A percentile compares a stretch with the other conserved stretches of the same genome.
Conservation (phyloP, 2,888 invertebrate genomes). For the Chrysina gloriosa region DNA sequence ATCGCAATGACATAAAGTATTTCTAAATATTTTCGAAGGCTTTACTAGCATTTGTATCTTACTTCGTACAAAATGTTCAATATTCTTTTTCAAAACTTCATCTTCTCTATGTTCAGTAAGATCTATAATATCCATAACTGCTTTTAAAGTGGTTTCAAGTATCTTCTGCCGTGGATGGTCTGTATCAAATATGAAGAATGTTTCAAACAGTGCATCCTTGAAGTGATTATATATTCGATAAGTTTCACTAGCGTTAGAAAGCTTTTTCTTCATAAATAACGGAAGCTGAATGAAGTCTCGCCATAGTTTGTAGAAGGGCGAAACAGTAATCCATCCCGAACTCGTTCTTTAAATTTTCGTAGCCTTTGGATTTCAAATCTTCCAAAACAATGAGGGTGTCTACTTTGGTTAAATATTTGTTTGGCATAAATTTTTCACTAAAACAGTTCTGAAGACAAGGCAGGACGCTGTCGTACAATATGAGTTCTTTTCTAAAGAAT, state of each 20-base stretch:
- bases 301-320: conserved; percentile 65
- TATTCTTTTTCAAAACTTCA: conserved; percentile 45
- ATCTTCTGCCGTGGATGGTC: conserved; percentile 60
- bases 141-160: conserved; percentile 49
- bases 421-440: conserved; percentile 52
- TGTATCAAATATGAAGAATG: conserved; percentile 50
- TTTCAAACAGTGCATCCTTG: conserved; percentile 53
- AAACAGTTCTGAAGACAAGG: conserved; percentile 45
- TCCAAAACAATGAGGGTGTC: conserved; percentile 67
- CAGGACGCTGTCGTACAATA: conserved; percentile 47
- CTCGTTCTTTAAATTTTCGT: not conserved
- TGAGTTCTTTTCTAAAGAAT: conserved; percentile 61
- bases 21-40: conserved; percentile 62
- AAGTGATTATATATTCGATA: conserved; percentile 54
- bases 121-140: conserved; percentile 52
- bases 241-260: conserved; percentile 41
- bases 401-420: conserved; percentile 61
- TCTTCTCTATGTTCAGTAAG: conserved; percentile 44
- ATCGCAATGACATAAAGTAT: conserved; percentile 72
- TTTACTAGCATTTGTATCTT: conserved; percentile 52
- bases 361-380: conserved; percentile 64
- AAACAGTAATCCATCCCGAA: conserved; percentile 65
- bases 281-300: conserved; percentile 68
- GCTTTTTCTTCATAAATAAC: conserved; percentile 67
- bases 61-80: conserved; percentile 46